Evolutionary conservation across 2,888 invertebrate species (phyloP).

Genomic region (Agriotes lineatus): DNA sequence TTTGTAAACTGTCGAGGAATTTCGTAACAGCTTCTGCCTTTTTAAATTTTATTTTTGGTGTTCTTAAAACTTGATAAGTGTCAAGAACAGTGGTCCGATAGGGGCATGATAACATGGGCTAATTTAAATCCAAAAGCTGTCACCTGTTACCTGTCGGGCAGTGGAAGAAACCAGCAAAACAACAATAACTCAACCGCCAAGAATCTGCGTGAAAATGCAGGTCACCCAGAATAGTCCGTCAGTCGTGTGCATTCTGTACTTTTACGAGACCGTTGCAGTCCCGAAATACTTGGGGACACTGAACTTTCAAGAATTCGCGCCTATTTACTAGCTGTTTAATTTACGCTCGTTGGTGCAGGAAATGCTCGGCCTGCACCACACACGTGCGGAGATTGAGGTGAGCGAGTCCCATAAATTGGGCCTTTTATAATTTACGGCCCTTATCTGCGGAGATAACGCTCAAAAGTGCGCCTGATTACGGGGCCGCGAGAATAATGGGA

Average conservation of each 20-base stretch:
- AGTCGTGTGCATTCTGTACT: conserved; percentile 37
- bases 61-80: no score
- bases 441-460: background rate
- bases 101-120: no score
- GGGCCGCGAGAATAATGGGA: background rate
- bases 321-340: conserved; percentile 38
- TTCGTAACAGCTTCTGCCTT: no score
- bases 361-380: conserved; percentile 1
- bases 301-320: conserved; percentile 44
- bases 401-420: background rate
- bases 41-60: no score
- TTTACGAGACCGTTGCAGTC: conserved; percentile 43
- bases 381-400: conserved; percentile 18
- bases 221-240: conserved; percentile 40
- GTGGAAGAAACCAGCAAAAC: background rate
- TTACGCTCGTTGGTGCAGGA: conserved; percentile 33
- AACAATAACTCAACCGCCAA: conserved; percentile 34
- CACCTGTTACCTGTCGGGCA: background rate
- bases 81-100: no score
- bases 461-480: conserved; percentile 14
- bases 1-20: no score
- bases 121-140: no score
- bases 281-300: conserved; percentile 41
- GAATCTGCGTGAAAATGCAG: conserved; percentile 43
- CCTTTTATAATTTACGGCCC: background rate